Conservation (phyloP, 2,888 invertebrate species). For the Stenolophus ochropezus region DNA sequence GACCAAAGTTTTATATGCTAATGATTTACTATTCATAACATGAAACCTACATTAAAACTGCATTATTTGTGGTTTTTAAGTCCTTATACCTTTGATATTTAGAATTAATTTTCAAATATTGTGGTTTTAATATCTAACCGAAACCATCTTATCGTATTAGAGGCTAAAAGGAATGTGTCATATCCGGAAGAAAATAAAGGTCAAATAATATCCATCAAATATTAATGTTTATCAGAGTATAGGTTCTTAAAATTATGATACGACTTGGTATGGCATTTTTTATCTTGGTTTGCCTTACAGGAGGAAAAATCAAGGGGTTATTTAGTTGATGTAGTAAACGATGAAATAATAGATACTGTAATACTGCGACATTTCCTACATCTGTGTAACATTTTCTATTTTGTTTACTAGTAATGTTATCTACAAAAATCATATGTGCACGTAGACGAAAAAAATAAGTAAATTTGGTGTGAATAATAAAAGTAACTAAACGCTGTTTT, state of each 20-base stretch:
- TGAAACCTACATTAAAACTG: neutral
- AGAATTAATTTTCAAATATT: neutral
- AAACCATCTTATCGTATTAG: neutral
- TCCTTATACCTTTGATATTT: neutral
- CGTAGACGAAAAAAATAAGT: neutral
- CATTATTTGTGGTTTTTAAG: neutral
- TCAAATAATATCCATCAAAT: neutral
- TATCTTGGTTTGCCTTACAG: neutral
- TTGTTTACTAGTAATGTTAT: neutral
- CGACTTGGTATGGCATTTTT: neutral
- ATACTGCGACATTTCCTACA: slow-evolving; percentile 4
- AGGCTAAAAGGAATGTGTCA: neutral
- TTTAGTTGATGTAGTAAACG: neutral
- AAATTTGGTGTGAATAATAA: too few species aligned
- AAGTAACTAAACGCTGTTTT: too few species aligned
- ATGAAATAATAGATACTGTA: neutral
- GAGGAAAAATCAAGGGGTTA: slow-evolving; percentile 10
- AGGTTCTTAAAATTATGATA: slow-evolving; percentile 3
- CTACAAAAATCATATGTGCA: neutral
- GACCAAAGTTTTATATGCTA: too few species aligned
- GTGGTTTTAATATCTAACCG: neutral
- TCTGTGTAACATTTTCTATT: neutral
- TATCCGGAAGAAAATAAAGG: slow-evolving; percentile 12
- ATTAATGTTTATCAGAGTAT: neutral
- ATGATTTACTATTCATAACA: neutral